Evolutionary conservation across 2,888 invertebrate species (phyloP).

Genomic region (Brachyptera risi): DNA sequence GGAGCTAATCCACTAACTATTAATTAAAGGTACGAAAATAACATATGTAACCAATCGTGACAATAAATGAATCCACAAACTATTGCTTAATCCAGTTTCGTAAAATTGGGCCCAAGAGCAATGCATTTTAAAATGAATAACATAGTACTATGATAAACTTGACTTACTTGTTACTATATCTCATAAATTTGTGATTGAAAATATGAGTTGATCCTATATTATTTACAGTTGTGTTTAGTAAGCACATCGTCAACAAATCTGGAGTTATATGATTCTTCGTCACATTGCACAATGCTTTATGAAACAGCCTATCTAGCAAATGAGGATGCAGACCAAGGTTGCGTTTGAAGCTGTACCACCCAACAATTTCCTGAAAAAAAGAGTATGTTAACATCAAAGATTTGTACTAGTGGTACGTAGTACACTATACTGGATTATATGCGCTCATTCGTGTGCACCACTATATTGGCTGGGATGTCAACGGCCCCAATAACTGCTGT

Average conservation of each 20-base stretch:
- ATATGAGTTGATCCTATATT: slow-evolving; percentile 55
- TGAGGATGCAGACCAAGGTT: slow-evolving; percentile 54
- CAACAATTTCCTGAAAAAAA: slow-evolving; percentile 53
- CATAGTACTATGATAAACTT: neutral
- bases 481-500: too few species aligned
- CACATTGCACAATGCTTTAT: slow-evolving; percentile 56
- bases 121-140: too few species aligned
- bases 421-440: neutral
- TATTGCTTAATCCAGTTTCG: too few species aligned
- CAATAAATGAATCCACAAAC: too few species aligned
- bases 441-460: too few species aligned
- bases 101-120: too few species aligned
- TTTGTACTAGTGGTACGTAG: neutral
- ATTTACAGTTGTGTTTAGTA: slow-evolving; percentile 53
- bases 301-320: slow-evolving; percentile 58
- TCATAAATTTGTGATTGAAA: slow-evolving; percentile 59
- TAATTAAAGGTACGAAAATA: too few species aligned
- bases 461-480: too few species aligned
- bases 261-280: slow-evolving; percentile 51
- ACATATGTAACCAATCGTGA: too few species aligned
- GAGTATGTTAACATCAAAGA: too few species aligned
- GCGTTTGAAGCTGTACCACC: slow-evolving; percentile 63
- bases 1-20: too few species aligned
- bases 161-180: slow-evolving; percentile 44
- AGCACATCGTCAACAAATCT: slow-evolving; percentile 59